Conservation (phyloP, 2,888 invertebrate genomes). For the Chloromyia formosa region DNA sequence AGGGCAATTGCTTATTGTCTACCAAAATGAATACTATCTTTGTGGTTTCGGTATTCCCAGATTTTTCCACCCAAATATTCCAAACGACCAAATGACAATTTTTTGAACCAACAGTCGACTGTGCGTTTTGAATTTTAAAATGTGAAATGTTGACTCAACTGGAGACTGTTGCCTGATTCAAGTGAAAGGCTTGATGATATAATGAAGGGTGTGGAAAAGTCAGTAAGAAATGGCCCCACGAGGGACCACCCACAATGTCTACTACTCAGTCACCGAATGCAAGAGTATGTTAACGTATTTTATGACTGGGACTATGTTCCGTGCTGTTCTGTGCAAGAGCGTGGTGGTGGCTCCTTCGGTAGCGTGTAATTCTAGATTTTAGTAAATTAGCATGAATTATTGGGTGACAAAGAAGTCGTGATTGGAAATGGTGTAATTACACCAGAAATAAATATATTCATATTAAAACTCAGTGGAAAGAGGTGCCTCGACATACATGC, state of each 20-base stretch:
- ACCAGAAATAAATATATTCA: no score
- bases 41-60: neutral
- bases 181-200: neutral
- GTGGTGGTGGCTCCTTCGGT: neutral
- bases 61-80: neutral
- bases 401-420: no score
- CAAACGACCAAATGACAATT: neutral
- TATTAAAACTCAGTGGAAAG: no score
- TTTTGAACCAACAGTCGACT: neutral
- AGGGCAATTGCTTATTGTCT: constrained; percentile 24
- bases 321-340: neutral
- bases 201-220: neutral
- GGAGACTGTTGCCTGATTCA: neutral
- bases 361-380: constrained; percentile 2
- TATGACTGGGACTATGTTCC: neutral
- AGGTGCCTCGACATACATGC: no score
- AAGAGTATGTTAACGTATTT: constrained; percentile 4
- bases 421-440: no score
- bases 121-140: constrained; percentile 18
- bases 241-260: constrained; percentile 2
- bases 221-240: neutral
- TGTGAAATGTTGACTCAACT: neutral
- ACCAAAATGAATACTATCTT: neutral
- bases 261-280: neutral
- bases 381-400: neutral